Conservation (phyloP, 2,888 invertebrate genomes). For the Gibbula magus region DNA sequence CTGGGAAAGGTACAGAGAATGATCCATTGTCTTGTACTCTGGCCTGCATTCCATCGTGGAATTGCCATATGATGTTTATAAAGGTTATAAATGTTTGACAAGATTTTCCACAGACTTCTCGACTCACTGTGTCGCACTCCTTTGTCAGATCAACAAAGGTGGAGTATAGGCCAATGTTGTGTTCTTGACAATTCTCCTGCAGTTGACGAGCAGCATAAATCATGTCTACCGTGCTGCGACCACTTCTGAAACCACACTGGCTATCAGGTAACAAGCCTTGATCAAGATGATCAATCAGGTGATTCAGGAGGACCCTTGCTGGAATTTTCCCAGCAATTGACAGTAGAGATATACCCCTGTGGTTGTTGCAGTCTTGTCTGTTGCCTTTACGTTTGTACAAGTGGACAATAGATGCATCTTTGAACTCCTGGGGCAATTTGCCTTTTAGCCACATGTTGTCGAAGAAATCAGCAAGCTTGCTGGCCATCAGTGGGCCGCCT, state of each 20-base stretch:
- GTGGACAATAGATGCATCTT: constrained; percentile 36
- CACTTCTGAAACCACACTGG: not conserved
- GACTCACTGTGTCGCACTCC: too few species aligned
- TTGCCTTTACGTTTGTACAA: constrained; percentile 30
- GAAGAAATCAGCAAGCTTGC: not conserved
- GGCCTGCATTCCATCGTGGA: too few species aligned
- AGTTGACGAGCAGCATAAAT: not conserved
- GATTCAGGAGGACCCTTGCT: constrained; percentile 36
- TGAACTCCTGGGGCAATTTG: constrained; percentile 33
- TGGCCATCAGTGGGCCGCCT: not conserved
- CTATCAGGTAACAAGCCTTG: not conserved
- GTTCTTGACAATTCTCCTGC: too few species aligned
- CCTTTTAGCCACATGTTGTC: not conserved
- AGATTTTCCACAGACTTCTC: too few species aligned
- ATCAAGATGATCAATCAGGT: not conserved
- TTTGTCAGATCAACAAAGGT: too few species aligned
- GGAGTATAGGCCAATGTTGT: too few species aligned
- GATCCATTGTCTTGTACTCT: too few species aligned
- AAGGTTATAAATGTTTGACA: too few species aligned
- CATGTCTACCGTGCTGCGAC: not conserved
- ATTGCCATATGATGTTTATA: too few species aligned
- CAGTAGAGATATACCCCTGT: constrained; percentile 33
- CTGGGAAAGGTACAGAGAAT: too few species aligned
- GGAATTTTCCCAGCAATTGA: constrained; percentile 37
- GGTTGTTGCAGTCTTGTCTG: constrained; percentile 30